Base-by-base conservation (phyloP, 2,888 invertebrate genomes). In the Trimorus sp. region DNA sequence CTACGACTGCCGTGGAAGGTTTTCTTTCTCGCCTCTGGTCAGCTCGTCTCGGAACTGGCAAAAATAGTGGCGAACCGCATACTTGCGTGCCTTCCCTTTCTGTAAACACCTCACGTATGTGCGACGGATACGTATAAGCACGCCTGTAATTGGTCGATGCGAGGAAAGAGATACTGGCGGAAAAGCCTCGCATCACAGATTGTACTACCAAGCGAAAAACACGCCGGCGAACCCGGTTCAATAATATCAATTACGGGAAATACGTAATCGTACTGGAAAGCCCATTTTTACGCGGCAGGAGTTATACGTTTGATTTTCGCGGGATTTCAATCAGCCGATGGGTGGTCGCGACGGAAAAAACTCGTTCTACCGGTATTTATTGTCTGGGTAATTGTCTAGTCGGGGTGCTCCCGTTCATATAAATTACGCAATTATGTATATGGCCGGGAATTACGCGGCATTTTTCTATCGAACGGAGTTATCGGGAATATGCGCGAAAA, bases 81-180 rank as follows among this genome's bases (percentile, higher is more conserved):
- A 81, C 81, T 81, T 82, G 77, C 73, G 81, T 73, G 69, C 73
- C 73, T 77, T 81, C 79, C 49, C 68, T 78, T 82, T 85, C 77
- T 51, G 77, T 71, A 85, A 76, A 63, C 83, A 79, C 69, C 63
- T 83, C 85, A 85, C 84, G 84, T 66, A 79, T 76, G 71, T 76
- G 58, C 73, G 68, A 59, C 63, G 74, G 42, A 59, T 65, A 54
- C 70, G 48, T 76, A 62, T 60, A 63, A 77, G 69, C 54, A 60
- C 66, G 82, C 36, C 60, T 82, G 79, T 86, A 87, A 88, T 87
- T 86, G 85, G 84, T 59, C 75, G 80, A 82, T 74, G 77, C 51
- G 70, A 71, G 26, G 26, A 69, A 70, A 74, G 78, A 74, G 71
- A 74, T 70, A 69, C 40, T 75, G 49, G 53, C 56, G 59, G 70